A percentile compares a stretch with the other conserved stretches of the same genome.
Evolutionary conservation across 2,797 vertebrate species (phyloP).

Genomic region (Lepus townsendii): DNA sequence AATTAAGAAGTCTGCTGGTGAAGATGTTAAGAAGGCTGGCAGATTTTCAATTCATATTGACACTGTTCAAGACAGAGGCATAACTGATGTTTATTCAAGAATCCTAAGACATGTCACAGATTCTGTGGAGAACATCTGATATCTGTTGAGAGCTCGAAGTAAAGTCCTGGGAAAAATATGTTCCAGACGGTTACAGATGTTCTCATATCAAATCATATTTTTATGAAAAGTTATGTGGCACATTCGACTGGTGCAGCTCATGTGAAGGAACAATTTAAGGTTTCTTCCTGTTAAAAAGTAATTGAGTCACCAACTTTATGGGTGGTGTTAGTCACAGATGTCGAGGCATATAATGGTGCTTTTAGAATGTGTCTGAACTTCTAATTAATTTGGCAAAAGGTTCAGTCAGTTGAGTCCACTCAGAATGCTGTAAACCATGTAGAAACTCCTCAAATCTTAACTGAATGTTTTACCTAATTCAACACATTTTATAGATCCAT

Average conservation of each 20-base stretch:
- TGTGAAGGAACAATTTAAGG: slow-evolving; percentile 68
- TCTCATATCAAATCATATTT: slow-evolving; percentile 81
- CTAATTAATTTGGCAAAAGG: slow-evolving; percentile 72
- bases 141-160: slow-evolving; percentile 76
- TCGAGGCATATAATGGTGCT: slow-evolving; percentile 69
- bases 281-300: slow-evolving; percentile 77
- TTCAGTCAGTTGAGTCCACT: slow-evolving; percentile 68
- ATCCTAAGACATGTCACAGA: slow-evolving; percentile 81
- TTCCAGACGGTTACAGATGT: slow-evolving; percentile 84
- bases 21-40: slow-evolving; percentile 75
- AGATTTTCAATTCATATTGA: slow-evolving; percentile 83
- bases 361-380: slow-evolving; percentile 75
- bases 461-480: slow-evolving; percentile 67
- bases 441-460: slow-evolving; percentile 69
- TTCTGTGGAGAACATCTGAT: slow-evolving; percentile 82
- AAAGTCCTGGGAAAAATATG: slow-evolving; percentile 84
- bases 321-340: slow-evolving; percentile 74
- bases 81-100: slow-evolving; percentile 84
- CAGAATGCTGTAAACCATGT: slow-evolving; percentile 45
- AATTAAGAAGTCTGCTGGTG: slow-evolving; percentile 81
- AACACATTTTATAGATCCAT: slow-evolving; percentile 64
- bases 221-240: slow-evolving; percentile 79
- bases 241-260: slow-evolving; percentile 49
- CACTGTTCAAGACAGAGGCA: slow-evolving; percentile 80
- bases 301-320: slow-evolving; percentile 76